These are phyloP conservation scores for Noctuana brunneofusca DNA, from an alignment of 2,888 invertebrate genomes.

Conservation along the genomic window DNA sequence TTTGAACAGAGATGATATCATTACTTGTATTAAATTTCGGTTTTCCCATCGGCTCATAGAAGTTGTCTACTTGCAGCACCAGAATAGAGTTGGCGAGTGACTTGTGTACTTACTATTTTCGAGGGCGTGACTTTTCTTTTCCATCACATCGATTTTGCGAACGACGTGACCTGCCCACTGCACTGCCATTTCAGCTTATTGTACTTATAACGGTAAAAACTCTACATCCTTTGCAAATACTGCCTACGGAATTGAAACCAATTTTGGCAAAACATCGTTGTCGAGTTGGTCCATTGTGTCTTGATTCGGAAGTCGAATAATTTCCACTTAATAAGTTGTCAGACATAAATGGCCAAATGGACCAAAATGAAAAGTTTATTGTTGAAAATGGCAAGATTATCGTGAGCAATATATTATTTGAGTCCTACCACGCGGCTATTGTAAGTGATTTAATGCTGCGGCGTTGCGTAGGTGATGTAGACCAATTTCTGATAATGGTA, in stretches of 20 bases:
- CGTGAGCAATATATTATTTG: conserved; percentile 13
- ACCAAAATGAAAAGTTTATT: conserved; percentile 26
- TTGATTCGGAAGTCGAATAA: conserved; percentile 46
- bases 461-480: conserved; percentile 30
- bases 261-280: conserved; percentile 55
- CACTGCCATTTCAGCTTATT: not conserved
- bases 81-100: too few relatives aligned
- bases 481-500: conserved; percentile 37
- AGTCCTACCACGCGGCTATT: conserved; percentile 26
- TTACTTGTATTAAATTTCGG: too few relatives aligned
- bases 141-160: not conserved
- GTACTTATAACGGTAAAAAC: conserved; percentile 1
- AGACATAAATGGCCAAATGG: conserved; percentile 20
- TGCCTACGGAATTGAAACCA: conserved; percentile 21
- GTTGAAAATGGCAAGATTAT: conserved; percentile 28
- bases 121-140: not conserved
- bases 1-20: too few relatives aligned
- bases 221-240: not conserved
- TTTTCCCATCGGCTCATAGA: too few relatives aligned
- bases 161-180: not conserved
- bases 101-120: too few relatives aligned
- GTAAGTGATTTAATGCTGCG: conserved; percentile 38
- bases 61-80: too few relatives aligned
- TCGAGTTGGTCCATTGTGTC: conserved; percentile 45
- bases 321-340: conserved; percentile 48